Percentiles rank a stretch among this genome's conserved stretches.
phyloP scores from a whole-genome alignment of 2,888 invertebrate species.

The Hirtodrosophila histrioides region DNA sequence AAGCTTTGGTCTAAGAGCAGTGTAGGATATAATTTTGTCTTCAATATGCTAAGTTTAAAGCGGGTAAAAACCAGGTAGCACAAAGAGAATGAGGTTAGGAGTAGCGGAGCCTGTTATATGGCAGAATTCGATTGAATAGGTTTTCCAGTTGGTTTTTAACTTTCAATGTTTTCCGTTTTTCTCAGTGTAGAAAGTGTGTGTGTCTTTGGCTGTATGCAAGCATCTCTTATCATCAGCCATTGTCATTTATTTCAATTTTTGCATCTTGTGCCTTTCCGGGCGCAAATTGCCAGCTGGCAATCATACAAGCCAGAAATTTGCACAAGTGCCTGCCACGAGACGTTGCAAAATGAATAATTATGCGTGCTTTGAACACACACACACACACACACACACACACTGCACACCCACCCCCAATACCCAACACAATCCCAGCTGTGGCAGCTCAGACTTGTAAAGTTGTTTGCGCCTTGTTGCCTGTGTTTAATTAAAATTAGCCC shows the following conservation, averaged over 20 bases:
- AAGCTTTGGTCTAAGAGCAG: too few species aligned
- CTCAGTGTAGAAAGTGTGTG: background rate
- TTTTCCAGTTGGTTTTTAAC: too few species aligned
- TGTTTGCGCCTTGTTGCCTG: slow-evolving; percentile 28
- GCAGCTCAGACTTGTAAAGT: slow-evolving; percentile 26
- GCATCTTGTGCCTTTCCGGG: slow-evolving; percentile 61
- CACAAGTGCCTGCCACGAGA: slow-evolving; percentile 61
- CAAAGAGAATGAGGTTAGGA: too few species aligned
- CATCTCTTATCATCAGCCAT: slow-evolving; percentile 47
- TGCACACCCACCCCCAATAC: background rate
- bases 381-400: background rate
- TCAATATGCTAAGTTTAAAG: too few species aligned
- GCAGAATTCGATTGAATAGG: too few species aligned
- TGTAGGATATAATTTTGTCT: too few species aligned
- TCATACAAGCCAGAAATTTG: slow-evolving; percentile 27
- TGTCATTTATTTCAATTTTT: slow-evolving; percentile 79
- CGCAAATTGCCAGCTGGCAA: slow-evolving; percentile 64
- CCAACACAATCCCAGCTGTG: background rate
- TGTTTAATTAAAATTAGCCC: slow-evolving; percentile 61
- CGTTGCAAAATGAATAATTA: slow-evolving; percentile 70
- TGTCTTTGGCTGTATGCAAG: slow-evolving; percentile 3
- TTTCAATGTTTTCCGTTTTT: too few species aligned
- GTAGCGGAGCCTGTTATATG: too few species aligned
- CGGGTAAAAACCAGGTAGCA: too few species aligned
- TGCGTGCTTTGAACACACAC: slow-evolving; percentile 27